Evolutionary conservation across 2,888 invertebrate species (phyloP).

Genomic region (Adineta ricciae): DNA sequence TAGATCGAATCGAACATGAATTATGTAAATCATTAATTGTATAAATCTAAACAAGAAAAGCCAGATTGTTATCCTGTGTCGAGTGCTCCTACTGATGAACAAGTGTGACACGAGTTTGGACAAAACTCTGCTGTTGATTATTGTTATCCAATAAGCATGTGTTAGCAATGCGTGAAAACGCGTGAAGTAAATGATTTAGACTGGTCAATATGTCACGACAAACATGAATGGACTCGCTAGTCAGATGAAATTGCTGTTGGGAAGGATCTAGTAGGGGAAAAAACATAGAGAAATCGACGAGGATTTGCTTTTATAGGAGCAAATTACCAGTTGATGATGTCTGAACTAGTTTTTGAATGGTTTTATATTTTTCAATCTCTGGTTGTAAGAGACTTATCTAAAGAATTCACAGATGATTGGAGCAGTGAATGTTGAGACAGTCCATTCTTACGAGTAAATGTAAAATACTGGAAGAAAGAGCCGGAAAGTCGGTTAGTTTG

Average conservation of each 20-base stretch:
- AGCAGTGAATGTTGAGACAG: too few species aligned
- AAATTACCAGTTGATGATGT: not conserved
- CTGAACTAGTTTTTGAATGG: not conserved
- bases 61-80: too few species aligned
- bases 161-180: not conserved
- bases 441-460: conserved; percentile 36
- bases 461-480: not conserved
- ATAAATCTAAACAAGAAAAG: not conserved
- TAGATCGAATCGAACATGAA: conserved; percentile 11
- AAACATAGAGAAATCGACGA: not conserved
- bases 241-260: not conserved
- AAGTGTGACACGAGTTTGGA: not conserved
- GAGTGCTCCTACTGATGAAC: not conserved
- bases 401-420: too few species aligned
- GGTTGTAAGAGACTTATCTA: not conserved
- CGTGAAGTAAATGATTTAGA: not conserved
- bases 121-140: not conserved
- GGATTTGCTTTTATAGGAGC: not conserved
- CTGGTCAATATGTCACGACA: not conserved
- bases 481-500: conserved; percentile 18
- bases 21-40: not conserved
- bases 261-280: not conserved
- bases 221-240: not conserved
- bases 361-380: conserved; percentile 8
- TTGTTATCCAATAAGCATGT: not conserved